Base-by-base conservation (phyloP, 1,140 invertebrate species). In the Orchestia grillus region DNA sequence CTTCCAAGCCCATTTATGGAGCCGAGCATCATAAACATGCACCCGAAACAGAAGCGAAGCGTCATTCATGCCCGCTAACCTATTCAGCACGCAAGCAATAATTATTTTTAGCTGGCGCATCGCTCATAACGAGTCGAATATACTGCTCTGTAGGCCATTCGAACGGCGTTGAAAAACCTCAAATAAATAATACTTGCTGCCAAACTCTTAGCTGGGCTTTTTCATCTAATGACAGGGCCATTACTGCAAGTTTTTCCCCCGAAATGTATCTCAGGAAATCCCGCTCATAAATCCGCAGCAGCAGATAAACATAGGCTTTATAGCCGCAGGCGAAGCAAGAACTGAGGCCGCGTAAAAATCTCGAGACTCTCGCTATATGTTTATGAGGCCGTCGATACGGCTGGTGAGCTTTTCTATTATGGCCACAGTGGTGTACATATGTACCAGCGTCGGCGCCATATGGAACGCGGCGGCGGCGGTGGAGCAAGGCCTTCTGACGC, bases 221-320 rank as follows among this genome's bases (percentile, higher is more conserved):
- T 94, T 94, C 92, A 44, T 94, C 44, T 45, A 47, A 44, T 94
- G 92, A 94, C 43, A 44, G 23, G 40, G 44, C 92, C 92, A 94
- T 94, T 94, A 94, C 43, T n/a, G 92, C 41, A 94, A 94, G 92
- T 94, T 94, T 40, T 94, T 45, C 41, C 92, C 6, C 43, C 28
- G 92, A 45, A 90, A 94, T 44, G 92, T 94, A 94, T 94, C 92
- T 94, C 92, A 94, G 92, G 92, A 94, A 45, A 94, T 94, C 92
- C 92, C 36, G 44, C 92, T 94, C 92, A 94, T 94, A 94, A 94
- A 94, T 94, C 92, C 92, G 36, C 44, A 44, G 92, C 92, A 45
- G 44, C 88, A 94, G 92, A 94, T 94, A 94, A 94, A 94, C 92
- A 94, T 47, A 47, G 92, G 43, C 92, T 94, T 94, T 94, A 45